Percentiles rank a stretch among this genome's conserved stretches.
phyloP scores from a whole-genome alignment of 2,113 vertebrate genomes.

The Tragelaphus scriptus region DNA sequence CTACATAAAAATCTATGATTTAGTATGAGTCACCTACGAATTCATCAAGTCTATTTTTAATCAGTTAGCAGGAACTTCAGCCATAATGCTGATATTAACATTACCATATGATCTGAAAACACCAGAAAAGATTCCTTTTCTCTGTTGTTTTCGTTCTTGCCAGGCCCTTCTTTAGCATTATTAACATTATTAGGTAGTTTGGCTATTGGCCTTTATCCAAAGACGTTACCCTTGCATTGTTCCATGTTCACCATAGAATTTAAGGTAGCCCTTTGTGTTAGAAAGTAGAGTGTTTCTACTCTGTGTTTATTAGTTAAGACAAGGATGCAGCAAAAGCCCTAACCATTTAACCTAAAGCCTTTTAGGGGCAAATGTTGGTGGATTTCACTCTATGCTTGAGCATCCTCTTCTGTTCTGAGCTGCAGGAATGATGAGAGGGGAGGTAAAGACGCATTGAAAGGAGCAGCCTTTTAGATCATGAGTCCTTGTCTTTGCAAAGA shows the following conservation, averaged over 20 bases:
- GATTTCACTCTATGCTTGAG: neutral
- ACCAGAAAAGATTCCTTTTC: neutral
- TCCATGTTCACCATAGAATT: neutral
- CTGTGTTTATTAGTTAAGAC: neutral
- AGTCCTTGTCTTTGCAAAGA: neutral
- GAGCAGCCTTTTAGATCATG: no score
- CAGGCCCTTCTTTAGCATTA: neutral
- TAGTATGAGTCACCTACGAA: neutral
- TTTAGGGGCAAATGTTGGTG: neutral
- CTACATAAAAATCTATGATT: neutral
- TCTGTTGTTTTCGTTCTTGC: neutral
- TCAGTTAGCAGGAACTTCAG: neutral
- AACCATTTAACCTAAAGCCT: neutral
- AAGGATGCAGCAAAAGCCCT: neutral
- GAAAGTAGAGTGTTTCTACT: neutral
- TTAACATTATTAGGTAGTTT: neutral
- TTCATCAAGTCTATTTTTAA: neutral
- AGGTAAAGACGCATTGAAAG: neutral
- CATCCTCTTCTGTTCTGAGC: neutral
- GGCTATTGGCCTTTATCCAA: rapidly evolving
- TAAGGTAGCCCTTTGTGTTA: neutral
- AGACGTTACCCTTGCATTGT: neutral
- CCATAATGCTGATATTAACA: neutral
- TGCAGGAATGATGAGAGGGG: neutral
- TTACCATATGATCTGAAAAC: neutral